Base-by-base conservation (phyloP, 2,113 vertebrate species). In the Boulengeromyrus knoepffleri region DNA sequence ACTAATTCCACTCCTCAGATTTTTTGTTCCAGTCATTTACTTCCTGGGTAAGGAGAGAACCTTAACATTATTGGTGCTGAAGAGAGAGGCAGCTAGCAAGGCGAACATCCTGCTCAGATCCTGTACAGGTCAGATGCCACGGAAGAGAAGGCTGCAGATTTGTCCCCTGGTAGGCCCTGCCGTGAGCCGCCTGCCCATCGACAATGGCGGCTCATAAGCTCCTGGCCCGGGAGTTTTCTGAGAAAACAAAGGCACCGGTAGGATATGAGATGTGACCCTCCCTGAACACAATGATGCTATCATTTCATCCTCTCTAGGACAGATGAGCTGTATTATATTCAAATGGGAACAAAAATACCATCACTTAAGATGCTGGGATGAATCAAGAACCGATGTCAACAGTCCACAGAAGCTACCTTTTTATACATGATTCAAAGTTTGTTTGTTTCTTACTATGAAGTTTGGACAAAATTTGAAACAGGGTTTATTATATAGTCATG, bases 181-280 rank as follows among this genome's bases (percentile, higher is more conserved):
- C 62, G 77, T 58, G 1, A 95, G 77, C 66, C 90, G 93, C 86
- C 88, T 95, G 21, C 94, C 94, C 89, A 93, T 90, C 56, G 95
- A 95, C 90, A 87, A 90, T 1, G 86, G 92, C 19, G 94, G 83
- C 21, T 93, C 92, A 7, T 92, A 96, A 0, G 95, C 92, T 91
- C 96, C 96, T 0, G 97, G 95, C 39, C 95, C 96, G 0, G 93
- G 95, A 46, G 95, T 94, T 94, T 93, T 96, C 97, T 96, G 91
- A 88, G 92, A 83, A 85, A 45, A 85, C 21, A 92, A 47, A 42
- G 36, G 12, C 49, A 86, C 49, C 15, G 12, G 49, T 21, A 84
- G 27, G 47, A 42, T 15, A 89, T 88, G 53, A 88, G 1, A 46
- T 66, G 21, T 88, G 31, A 42, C 53, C 39, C 47, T 87, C 31